These are phyloP conservation scores for Amazona finschi DNA, from an alignment of 2,797 vertebrate species.

Conservation along the genomic window DNA sequence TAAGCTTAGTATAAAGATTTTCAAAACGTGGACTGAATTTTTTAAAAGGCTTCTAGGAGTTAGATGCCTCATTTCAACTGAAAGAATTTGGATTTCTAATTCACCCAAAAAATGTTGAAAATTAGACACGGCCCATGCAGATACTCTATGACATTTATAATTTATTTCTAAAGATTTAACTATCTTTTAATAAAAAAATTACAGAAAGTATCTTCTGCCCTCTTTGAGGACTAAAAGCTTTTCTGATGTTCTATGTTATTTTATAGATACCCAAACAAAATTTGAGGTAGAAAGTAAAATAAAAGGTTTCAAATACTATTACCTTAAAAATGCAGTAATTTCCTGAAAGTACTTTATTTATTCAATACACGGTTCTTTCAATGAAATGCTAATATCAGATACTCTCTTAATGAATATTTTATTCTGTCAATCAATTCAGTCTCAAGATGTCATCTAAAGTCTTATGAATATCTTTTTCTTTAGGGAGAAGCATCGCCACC, in stretches of 20 bases:
- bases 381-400: neutral
- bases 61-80: neutral
- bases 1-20: neutral
- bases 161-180: neutral
- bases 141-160: neutral
- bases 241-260: neutral
- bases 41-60: neutral
- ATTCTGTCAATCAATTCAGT: neutral
- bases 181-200: neutral
- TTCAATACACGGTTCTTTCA: neutral
- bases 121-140: neutral
- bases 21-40: neutral
- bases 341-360: conserved; percentile 7
- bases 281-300: neutral
- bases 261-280: neutral
- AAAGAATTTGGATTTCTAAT: neutral
- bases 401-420: neutral
- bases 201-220: neutral
- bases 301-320: neutral
- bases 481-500: neutral
- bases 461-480: neutral
- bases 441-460: neutral
- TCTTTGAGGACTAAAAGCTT: neutral
- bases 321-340: neutral
- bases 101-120: neutral